Percentiles rank a stretch among this genome's conserved stretches.
These are phyloP conservation scores for Moxostoma hubbsi DNA, from an alignment of 2,797 vertebrate species.

Conservation along the genomic window DNA sequence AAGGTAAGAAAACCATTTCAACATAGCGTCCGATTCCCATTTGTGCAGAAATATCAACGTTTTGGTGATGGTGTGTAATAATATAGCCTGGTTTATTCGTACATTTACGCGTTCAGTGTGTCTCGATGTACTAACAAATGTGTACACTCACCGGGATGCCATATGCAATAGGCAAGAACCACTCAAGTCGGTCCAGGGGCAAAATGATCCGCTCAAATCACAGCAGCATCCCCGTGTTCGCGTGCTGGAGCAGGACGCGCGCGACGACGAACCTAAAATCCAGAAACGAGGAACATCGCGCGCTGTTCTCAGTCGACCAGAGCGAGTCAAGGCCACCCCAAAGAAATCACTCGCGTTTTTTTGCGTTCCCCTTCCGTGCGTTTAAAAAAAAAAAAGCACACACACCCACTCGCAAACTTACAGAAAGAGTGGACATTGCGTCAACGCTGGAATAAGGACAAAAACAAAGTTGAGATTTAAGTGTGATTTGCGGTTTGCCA, in stretches of 20 bases:
- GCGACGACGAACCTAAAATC: slow-evolving; percentile 70
- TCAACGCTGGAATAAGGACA: slow-evolving; percentile 42
- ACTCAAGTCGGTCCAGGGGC: slow-evolving; percentile 37
- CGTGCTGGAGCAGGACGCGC: slow-evolving; percentile 8
- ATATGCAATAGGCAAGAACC: slow-evolving; percentile 22
- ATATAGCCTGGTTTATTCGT: slow-evolving; percentile 17
- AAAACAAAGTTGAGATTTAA: slow-evolving; percentile 57
- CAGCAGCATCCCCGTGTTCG: slow-evolving; percentile 33
- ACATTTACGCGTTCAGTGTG: not conserved
- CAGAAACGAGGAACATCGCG: slow-evolving; percentile 76
- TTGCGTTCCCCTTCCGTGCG: slow-evolving; percentile 43
- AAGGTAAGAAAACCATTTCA: slow-evolving; percentile 59
- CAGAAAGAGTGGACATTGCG: slow-evolving; percentile 57
- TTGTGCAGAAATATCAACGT: slow-evolving; percentile 7
- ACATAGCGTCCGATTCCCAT: slow-evolving; percentile 12
- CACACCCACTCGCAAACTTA: slow-evolving; percentile 56
- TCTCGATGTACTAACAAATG: slow-evolving; percentile 11
- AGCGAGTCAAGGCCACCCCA: slow-evolving; percentile 37
- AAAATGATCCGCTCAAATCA: slow-evolving; percentile 23
- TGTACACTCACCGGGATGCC: slow-evolving; percentile 47
- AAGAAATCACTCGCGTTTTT: slow-evolving; percentile 33
- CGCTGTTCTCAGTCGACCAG: slow-evolving; percentile 13
- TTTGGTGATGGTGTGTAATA: slow-evolving; percentile 15
- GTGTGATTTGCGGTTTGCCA: slow-evolving; percentile 35
- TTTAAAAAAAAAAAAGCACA: slow-evolving; percentile 54